Conservation (phyloP, 2,113 vertebrate genomes). For the Amblyornis subalaris region DNA sequence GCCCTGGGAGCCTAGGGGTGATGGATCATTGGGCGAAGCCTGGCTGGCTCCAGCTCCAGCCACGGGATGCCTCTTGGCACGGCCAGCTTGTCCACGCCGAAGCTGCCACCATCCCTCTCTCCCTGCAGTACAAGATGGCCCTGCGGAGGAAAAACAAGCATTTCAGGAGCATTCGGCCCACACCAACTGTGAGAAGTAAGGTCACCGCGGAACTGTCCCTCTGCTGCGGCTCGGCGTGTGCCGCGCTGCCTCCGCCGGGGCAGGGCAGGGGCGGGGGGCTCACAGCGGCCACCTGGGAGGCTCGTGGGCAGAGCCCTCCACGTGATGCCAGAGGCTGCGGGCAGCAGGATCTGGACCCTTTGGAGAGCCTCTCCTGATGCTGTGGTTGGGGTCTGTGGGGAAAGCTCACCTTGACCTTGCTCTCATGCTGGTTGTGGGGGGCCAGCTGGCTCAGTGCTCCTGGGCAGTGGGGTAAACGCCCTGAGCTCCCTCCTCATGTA, state of each 20-base stretch:
- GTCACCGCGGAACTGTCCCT: rapidly evolving
- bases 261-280: rapidly evolving
- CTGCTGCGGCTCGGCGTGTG: rapidly evolving
- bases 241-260: rapidly evolving
- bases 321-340: rapidly evolving
- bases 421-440: background rate
- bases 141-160: conserved; percentile 73
- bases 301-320: rapidly evolving
- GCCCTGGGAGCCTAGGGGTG: background rate
- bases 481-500: background rate
- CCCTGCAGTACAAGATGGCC: conserved; percentile 70
- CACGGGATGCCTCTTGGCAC: rapidly evolving
- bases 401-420: background rate
- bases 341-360: background rate
- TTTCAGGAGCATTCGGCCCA: conserved; percentile 75
- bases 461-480: background rate
- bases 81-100: rapidly evolving
- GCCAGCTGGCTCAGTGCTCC: background rate
- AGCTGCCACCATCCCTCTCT: background rate
- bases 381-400: rapidly evolving
- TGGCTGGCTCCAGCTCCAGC: background rate
- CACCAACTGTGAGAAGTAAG: conserved; percentile 79
- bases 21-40: rapidly evolving
- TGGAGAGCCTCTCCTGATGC: background rate
- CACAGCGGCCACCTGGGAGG: rapidly evolving